These are phyloP conservation scores for Mastomys coucha DNA, from an alignment of 2,113 vertebrate species.

Conservation along the genomic window DNA sequence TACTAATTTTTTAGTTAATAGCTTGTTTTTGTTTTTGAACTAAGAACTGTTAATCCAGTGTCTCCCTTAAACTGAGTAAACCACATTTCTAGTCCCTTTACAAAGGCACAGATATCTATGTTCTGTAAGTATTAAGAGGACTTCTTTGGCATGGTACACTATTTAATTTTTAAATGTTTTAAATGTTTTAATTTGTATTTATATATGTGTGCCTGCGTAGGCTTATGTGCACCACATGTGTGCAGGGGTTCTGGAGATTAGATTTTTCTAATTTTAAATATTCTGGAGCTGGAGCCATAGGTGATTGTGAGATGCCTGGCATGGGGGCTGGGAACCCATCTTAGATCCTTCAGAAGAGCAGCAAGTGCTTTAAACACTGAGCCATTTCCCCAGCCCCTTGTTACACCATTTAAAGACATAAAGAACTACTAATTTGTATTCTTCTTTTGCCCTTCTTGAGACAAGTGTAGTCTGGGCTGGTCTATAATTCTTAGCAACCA, in stretches of 20 bases:
- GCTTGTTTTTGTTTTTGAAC: neutral
- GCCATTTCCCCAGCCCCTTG: neutral
- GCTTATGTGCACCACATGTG: neutral
- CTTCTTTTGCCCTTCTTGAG: neutral
- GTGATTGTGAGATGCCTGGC: neutral
- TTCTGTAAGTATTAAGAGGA: neutral
- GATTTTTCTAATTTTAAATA: neutral
- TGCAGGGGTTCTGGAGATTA: neutral
- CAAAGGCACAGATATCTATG: neutral
- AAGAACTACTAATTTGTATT: neutral
- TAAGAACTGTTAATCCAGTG: neutral
- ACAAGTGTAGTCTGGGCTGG: neutral
- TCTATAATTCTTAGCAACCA: neutral
- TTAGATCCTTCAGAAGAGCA: neutral
- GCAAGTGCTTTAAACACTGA: neutral
- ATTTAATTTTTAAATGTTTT: neutral
- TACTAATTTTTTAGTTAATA: neutral
- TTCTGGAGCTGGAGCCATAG: neutral
- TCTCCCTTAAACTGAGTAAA: neutral
- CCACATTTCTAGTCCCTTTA: neutral
- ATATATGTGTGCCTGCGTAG: neutral
- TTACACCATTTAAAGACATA: neutral
- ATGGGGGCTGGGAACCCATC: neutral
- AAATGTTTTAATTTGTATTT: neutral
- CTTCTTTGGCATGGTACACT: neutral